Percentiles rank a stretch among this genome's conserved stretches.
Evolutionary conservation across 2,113 vertebrate species (phyloP).

Genomic region (Nesospiza acunhae): DNA sequence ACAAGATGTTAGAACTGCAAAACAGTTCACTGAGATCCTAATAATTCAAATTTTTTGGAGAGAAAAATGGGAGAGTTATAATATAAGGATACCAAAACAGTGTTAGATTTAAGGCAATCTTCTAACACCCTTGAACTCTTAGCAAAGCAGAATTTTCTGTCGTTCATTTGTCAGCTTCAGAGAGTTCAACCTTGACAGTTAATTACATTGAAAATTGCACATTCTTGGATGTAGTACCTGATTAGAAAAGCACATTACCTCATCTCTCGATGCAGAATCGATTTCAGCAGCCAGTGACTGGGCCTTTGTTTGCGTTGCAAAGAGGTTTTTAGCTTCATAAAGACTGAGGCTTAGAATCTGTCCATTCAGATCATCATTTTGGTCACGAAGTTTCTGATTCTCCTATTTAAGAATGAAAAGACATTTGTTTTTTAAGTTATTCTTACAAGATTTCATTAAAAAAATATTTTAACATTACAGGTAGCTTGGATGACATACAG

Average conservation of each 20-base stretch:
- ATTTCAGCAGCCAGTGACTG: constrained; percentile 97
- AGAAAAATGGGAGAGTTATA: not conserved
- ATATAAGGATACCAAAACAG: not conserved
- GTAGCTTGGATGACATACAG: not conserved
- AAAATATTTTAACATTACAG: not conserved
- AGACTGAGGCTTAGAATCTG: constrained; percentile 97
- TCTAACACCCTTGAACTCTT: not conserved
- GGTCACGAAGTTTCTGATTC: constrained; percentile 93
- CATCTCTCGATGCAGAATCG: constrained; percentile 92
- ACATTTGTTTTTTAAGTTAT: not conserved
- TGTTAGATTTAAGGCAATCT: not conserved
- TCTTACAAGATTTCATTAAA: not conserved
- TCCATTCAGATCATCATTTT: constrained; percentile 95
- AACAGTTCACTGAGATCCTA: not conserved
- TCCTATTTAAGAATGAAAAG: constrained; percentile 75
- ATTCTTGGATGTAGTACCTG: not conserved
- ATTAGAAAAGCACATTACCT: constrained; percentile 76
- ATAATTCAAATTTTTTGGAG: not conserved
- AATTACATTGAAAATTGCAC: not conserved
- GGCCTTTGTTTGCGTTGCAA: constrained; percentile 95
- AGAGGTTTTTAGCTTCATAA: constrained; percentile 94
- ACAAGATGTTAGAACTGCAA: not conserved
- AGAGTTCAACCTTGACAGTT: not conserved
- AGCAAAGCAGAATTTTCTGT: not conserved
- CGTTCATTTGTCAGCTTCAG: not conserved